Evolutionary conservation across 53 echinoderm and acorn worm genomes (phyloP), one percentile per base, ranked within the genome.

Genomic region (Pentamera pediparva): DNA sequence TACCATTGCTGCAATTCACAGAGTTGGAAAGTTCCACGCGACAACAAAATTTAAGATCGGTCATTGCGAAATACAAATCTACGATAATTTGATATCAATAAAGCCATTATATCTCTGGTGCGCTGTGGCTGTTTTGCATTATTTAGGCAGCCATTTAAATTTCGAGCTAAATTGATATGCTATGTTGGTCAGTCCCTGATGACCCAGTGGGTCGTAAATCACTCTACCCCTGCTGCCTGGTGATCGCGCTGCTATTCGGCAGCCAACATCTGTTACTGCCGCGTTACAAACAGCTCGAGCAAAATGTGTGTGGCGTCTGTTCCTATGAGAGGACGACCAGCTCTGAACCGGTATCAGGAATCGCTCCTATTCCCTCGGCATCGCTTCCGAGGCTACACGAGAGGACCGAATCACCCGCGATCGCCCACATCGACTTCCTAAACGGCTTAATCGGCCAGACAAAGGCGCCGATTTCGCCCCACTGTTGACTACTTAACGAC

Each of bases 391-490:
- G 2, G 24, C 17, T 40, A 65, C 37, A 39, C 22, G 22, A 21
- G 34, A 38, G 19, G 11, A 19, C 39, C 37, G 24, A 39, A 65
- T 65, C 65, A 65, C 41, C 65, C 41, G 26, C 19, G 35, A 19
- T 38, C 35, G 39, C 22, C 37, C 6, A 28, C 20, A 36, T 36
- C 15, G 22, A 38, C 39, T 38, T 65, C 34, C 2, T 39, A 65
- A 40, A 65, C 37, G 37, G 39, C 27, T 37, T 24, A 65, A 38
- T 65, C 39, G 65, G 26, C 40, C 39, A 36, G 40, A 65, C 65
- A 65, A 65, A 65, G 65, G 65, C 65, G 65, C 65, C 65, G 28
- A 28, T 28, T 54, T 54, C 28, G 24, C 54, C n/a, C n/a, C n/a
- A n/a, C n/a, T n/a, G n/a, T n/a, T n/a, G n/a, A n/a, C n/a, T n/a